Percentiles rank a stretch among this genome's conserved stretches.
These are phyloP conservation scores for Thamnaconus septentrionalis DNA, from an alignment of 2,113 vertebrate genomes.

Conservation along the genomic window DNA sequence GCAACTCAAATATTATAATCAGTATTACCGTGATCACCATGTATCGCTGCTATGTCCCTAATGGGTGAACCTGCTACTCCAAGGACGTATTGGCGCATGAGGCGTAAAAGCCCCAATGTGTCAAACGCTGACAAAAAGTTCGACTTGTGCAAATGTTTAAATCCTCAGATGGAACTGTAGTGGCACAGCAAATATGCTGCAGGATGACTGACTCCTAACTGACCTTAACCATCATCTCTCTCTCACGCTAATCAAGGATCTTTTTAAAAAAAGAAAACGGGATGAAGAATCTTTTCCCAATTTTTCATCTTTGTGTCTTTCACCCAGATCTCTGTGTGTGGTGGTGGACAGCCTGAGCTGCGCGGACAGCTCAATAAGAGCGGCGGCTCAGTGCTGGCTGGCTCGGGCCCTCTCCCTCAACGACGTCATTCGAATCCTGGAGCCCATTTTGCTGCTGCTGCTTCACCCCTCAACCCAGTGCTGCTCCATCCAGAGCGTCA, in stretches of 20 bases:
- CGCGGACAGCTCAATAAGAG: constrained; percentile 85
- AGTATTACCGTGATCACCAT: neutral
- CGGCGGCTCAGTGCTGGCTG: constrained; percentile 93
- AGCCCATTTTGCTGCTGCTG: constrained; percentile 90
- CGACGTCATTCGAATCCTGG: constrained; percentile 91
- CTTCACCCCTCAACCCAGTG: constrained; percentile 92
- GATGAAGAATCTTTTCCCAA: neutral
- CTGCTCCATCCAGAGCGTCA: constrained; percentile 84
- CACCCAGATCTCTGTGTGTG: constrained; percentile 90
- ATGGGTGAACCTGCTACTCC: constrained; percentile 3
- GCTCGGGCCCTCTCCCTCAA: constrained; percentile 88
- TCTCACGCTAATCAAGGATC: too few relatives aligned
- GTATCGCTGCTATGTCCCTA: neutral
- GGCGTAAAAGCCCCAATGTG: neutral
- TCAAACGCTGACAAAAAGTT: neutral
- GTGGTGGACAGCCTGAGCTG: constrained; percentile 91
- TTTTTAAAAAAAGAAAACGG: too few relatives aligned
- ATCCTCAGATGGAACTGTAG: neutral
- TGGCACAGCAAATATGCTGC: too few relatives aligned
- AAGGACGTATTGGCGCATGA: neutral
- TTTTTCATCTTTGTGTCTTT: neutral
- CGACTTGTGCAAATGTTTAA: neutral
- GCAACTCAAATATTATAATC: neutral
- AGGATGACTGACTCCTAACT: too few relatives aligned
- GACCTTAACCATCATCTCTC: too few relatives aligned